Base-by-base conservation (phyloP, 2,113 vertebrate species). In the Sturnira hondurensis region DNA sequence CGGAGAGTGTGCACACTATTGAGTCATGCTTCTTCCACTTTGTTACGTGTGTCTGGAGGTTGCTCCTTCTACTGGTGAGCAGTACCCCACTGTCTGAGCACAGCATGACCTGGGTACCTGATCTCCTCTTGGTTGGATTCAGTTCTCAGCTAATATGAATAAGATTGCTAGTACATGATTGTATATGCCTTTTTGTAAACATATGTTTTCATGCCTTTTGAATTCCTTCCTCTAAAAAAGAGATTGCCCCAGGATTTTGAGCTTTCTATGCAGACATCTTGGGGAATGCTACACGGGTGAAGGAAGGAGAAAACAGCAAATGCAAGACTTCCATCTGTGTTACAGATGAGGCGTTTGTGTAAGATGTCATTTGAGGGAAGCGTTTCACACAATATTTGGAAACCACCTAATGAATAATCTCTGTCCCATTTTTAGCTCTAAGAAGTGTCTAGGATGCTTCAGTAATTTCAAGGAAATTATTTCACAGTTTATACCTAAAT, bases 81-180 rank as follows among this genome's bases (percentile, higher is more conserved):
- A 10, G 22, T 31, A 56, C 17, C 38, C 33, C 26, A 10, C 2
- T 24, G 5, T 7, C 26, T 36, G 50, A 88, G 65, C 5, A 76
- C 2, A 20, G 38, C 31, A 28, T 12, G 17, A 5, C 38, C 45
- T 19, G 50, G 38, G 31, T 20, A 9, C 43, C 43, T 88, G 0
- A 58, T 67, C 36, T 86, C 45, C 52, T 47, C 2, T 43, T 43
- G 81, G 20, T n/a, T 47, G 47, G 61, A 24, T 31, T 65, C 73
- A 70, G n/a, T 88, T 76, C 88, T 89, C 68, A 85, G 56, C 22
- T 93, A 56, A 45, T 68, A 50, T 88, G 52, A 95, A n/a, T 86
- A 80, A 68, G n/a, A 43, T 8, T 47, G 22, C 54, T 45, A 61
- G 63, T n/a, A 80, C 38, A 31, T 68, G 68, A 38, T 15, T 36